Conservation (phyloP, 2,888 invertebrate genomes). For the Ochropacha duplaris region DNA sequence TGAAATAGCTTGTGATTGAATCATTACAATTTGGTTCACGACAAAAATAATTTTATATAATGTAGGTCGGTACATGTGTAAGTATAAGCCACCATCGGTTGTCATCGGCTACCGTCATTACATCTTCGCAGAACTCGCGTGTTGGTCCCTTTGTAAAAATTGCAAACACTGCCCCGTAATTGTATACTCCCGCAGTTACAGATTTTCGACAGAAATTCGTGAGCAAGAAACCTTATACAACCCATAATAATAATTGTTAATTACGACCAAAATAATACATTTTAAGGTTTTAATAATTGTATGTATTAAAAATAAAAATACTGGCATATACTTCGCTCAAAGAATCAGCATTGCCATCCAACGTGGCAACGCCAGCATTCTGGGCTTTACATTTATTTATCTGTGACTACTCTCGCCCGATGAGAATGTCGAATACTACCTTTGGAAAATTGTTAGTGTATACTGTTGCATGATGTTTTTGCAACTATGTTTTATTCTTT, state of each 20-base stretch:
- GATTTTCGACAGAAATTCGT: conserved; percentile 2
- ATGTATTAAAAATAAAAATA: too few species aligned
- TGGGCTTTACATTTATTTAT: too few species aligned
- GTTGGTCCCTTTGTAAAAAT: conserved; percentile 36
- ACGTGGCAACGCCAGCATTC: too few species aligned
- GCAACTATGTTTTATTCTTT: too few species aligned
- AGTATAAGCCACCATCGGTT: conserved; percentile 18
- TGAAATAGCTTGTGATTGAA: not conserved
- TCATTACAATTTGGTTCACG: not conserved
- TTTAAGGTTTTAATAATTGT: too few species aligned
- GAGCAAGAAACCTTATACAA: not conserved
- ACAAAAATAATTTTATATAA: not conserved
- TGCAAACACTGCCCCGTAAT: conserved; percentile 36
- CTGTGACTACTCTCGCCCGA: too few species aligned
- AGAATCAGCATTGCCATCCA: too few species aligned
- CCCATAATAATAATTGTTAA: not conserved
- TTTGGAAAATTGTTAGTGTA: too few species aligned
- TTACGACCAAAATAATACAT: not conserved
- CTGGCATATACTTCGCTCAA: too few species aligned
- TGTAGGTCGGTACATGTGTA: not conserved
- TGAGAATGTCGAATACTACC: too few species aligned
- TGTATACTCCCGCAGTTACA: conserved; percentile 31
- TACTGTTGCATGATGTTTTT: too few species aligned
- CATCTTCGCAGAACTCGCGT: conserved; percentile 49
- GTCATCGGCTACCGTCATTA: conserved; percentile 38